Percentiles rank a stretch among this genome's conserved stretches.
These are phyloP conservation scores for Agrochola macilenta DNA, from an alignment of 2,888 invertebrate species.

Conservation along the genomic window DNA sequence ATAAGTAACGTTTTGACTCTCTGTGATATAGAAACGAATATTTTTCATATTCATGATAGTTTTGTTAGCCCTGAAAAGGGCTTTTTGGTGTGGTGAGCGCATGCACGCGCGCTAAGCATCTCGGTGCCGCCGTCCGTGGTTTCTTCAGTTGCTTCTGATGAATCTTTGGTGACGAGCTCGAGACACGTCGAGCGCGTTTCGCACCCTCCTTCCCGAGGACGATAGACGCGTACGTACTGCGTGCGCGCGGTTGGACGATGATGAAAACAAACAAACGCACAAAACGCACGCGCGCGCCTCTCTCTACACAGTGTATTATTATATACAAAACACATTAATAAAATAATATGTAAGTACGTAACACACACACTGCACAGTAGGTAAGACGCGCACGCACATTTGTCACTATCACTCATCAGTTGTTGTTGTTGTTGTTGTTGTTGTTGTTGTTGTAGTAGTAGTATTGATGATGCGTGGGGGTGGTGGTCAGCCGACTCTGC, in stretches of 20 bases:
- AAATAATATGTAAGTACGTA: too few species aligned
- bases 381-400: too few species aligned
- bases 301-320: too few species aligned
- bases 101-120: not conserved
- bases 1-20: not conserved
- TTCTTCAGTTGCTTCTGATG: too few species aligned
- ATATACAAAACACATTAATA: too few species aligned
- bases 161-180: too few species aligned
- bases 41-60: conserved; percentile 32
- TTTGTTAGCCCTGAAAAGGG: conserved; percentile 66
- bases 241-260: conserved; percentile 6
- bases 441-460: too few species aligned
- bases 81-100: conserved; percentile 38
- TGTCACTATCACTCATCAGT: too few species aligned
- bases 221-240: conserved; percentile 17
- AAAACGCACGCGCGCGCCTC: not conserved
- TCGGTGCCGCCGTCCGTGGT: too few species aligned
- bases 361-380: too few species aligned
- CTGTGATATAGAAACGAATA: conserved; percentile 47
- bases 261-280: not conserved
- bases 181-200: not conserved
- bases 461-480: too few species aligned
- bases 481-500: not conserved
- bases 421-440: too few species aligned
- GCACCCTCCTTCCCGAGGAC: conserved; percentile 24